These are phyloP conservation scores for Lycophotia porphyrea DNA, from an alignment of 2,888 invertebrate genomes.

Conservation along the genomic window DNA sequence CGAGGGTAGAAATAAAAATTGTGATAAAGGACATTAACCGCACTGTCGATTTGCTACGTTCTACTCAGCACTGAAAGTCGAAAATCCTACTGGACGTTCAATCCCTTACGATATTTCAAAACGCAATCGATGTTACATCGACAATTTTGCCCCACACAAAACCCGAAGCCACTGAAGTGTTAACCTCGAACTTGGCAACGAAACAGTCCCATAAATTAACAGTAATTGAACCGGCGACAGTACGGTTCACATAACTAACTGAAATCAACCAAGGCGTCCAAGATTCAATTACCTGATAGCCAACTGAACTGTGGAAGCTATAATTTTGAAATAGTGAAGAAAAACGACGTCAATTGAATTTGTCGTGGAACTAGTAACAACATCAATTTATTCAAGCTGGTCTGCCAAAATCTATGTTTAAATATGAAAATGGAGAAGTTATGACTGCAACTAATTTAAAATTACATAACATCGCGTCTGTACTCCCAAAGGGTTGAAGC, in stretches of 20 bases:
- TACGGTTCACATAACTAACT: constrained; percentile 9
- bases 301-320: constrained; percentile 2
- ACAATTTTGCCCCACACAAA: constrained; percentile 18
- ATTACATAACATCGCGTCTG: not conserved
- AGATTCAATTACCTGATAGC: constrained; percentile 52
- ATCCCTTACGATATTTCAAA: not conserved
- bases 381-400: constrained; percentile 21
- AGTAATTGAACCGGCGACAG: constrained; percentile 42
- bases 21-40: not conserved
- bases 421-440: not conserved
- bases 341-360: constrained; percentile 27
- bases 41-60: not conserved
- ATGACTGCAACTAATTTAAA: not conserved
- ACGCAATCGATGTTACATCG: not conserved
- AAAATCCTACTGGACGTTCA: not conserved
- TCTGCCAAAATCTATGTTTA: constrained; percentile 8
- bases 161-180: constrained; percentile 28
- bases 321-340: constrained; percentile 8
- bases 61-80: not conserved
- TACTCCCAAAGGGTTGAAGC: not conserved
- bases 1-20: not conserved
- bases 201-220: constrained; percentile 30
- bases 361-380: constrained; percentile 9
- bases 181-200: constrained; percentile 36
- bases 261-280: constrained; percentile 11